These are phyloP conservation scores for Athrips mouffetella DNA, from an alignment of 2,888 invertebrate genomes.

Conservation along the genomic window DNA sequence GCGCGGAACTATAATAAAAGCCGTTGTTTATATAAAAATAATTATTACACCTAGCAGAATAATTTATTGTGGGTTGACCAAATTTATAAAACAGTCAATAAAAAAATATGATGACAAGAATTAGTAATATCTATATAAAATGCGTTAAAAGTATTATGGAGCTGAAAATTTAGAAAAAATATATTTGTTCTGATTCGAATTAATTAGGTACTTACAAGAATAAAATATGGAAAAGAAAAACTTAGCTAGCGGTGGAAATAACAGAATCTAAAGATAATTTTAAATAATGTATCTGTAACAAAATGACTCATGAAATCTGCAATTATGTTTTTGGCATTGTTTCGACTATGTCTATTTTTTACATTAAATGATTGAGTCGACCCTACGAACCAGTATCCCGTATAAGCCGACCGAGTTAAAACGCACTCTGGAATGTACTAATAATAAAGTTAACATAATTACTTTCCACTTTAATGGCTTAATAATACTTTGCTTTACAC, in stretches of 20 bases:
- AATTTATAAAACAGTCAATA: background rate
- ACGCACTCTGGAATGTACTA: constrained; percentile 55
- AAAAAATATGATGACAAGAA: too few species aligned
- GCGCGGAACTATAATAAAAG: constrained; percentile 30
- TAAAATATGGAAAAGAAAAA: too few species aligned
- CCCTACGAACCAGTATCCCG: constrained; percentile 14
- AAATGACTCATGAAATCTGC: too few species aligned
- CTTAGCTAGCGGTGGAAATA: too few species aligned
- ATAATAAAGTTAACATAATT: constrained; percentile 20
- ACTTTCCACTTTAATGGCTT: constrained; percentile 1
- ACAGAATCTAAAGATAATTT: background rate
- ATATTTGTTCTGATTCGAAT: background rate
- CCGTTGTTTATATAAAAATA: constrained; percentile 26
- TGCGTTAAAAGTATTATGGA: too few species aligned
- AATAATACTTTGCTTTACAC: constrained; percentile 16
- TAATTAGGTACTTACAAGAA: background rate
- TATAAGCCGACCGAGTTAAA: constrained; percentile 50
- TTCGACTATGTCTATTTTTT: constrained; percentile 1
- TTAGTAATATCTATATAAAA: too few species aligned
- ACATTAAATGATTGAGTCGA: constrained; percentile 1
- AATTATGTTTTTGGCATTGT: background rate
- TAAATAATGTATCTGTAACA: too few species aligned
- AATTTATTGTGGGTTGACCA: constrained; percentile 22
- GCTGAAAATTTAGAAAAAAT: too few species aligned
- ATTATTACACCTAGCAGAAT: background rate